Conservation (phyloP, 2,888 invertebrate genomes). For the Phragmatobia fuliginosa region DNA sequence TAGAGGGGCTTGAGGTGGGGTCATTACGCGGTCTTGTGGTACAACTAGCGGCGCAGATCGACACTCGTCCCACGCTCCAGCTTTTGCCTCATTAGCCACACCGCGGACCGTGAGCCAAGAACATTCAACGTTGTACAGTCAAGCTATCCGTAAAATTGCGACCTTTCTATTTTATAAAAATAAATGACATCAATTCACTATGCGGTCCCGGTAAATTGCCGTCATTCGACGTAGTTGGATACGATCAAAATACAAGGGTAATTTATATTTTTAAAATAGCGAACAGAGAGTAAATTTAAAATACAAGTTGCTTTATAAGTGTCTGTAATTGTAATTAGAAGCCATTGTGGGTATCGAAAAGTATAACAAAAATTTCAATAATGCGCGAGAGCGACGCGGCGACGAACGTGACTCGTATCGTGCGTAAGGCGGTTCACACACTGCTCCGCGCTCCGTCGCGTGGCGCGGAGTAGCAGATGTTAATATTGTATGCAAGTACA, state of each 20-base stretch:
- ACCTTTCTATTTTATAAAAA: slow-evolving; percentile 44
- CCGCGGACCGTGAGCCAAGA: slow-evolving; percentile 42
- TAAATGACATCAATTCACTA: slow-evolving; percentile 43
- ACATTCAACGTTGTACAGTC: slow-evolving; percentile 47
- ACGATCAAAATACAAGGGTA: slow-evolving; percentile 12
- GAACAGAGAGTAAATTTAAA: too few species aligned
- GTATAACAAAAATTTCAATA: too few species aligned
- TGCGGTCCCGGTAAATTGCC: slow-evolving; percentile 40
- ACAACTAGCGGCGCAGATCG: slow-evolving; percentile 39
- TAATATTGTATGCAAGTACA: too few species aligned
- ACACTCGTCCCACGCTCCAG: slow-evolving; percentile 43
- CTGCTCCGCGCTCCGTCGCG: too few species aligned
- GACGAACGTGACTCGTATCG: too few species aligned
- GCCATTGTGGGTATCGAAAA: too few species aligned
- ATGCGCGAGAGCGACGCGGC: too few species aligned
- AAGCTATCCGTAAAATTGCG: slow-evolving; percentile 44
- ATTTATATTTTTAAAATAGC: neutral
- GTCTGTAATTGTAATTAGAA: too few species aligned
- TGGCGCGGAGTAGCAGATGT: too few species aligned
- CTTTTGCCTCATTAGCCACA: slow-evolving; percentile 58
- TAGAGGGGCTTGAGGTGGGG: slow-evolving; percentile 29
- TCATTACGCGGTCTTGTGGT: slow-evolving; percentile 43
- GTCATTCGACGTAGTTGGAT: slow-evolving; percentile 29
- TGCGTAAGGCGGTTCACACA: too few species aligned
- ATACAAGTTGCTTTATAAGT: too few species aligned